Conservation (phyloP, 2,113 vertebrate genomes). For the Marcusenius ussheri region DNA sequence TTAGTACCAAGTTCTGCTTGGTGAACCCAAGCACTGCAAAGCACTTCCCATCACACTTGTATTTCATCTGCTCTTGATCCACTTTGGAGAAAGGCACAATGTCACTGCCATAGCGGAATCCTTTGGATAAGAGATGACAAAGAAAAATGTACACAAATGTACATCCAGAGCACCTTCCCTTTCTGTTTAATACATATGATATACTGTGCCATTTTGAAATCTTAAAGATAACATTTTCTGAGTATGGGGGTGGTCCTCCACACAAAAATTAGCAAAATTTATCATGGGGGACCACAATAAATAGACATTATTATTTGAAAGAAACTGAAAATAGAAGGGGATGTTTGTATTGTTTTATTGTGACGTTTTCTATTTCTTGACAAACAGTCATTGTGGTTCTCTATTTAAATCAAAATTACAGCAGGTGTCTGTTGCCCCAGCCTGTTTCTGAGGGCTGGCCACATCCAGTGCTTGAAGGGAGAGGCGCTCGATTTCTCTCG, state of each 20-base stretch:
- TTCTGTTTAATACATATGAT: not conserved
- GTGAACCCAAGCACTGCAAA: conserved; percentile 88
- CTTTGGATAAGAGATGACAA: conserved; percentile 52
- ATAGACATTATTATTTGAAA: not conserved
- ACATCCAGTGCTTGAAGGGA: too few relatives aligned
- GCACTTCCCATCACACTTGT: conserved; percentile 83
- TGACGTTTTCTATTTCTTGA: too few relatives aligned
- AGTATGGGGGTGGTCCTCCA: not conserved
- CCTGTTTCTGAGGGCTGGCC: not conserved
- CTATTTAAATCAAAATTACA: not conserved
- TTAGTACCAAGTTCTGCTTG: conserved; percentile 62
- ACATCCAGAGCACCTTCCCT: not conserved
- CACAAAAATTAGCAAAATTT: not conserved
- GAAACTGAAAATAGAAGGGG: too few relatives aligned
- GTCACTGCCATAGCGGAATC: conserved; percentile 90
- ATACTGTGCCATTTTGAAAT: not conserved
- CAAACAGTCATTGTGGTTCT: not conserved
- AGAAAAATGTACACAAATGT: not conserved
- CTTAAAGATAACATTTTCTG: not conserved
- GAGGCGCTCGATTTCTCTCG: too few relatives aligned
- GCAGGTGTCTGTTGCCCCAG: not conserved
- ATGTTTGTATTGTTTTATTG: too few relatives aligned
- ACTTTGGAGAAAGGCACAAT: conserved; percentile 94
- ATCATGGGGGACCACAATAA: not conserved
- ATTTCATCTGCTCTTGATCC: conserved; percentile 96